Conservation (phyloP, 2,888 invertebrate genomes). For the Tiphia femorata region DNA sequence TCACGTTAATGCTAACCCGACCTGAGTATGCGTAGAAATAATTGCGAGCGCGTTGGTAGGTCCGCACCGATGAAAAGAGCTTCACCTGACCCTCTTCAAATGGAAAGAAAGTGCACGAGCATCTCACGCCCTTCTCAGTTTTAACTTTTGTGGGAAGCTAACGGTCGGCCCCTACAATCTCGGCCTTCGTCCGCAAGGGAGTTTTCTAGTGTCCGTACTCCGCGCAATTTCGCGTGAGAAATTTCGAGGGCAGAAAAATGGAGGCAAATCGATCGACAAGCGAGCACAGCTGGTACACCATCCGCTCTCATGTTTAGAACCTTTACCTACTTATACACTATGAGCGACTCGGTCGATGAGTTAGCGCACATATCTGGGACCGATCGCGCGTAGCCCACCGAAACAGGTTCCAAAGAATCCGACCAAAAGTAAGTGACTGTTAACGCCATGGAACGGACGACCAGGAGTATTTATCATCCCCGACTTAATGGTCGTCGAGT, state of each 20-base stretch:
- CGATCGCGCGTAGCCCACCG: conserved; percentile 8
- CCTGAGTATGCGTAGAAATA: conserved; percentile 15
- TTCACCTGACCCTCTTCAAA: conserved; percentile 48
- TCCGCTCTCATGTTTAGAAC: conserved; percentile 11
- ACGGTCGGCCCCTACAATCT: neutral
- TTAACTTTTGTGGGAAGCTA: conserved; percentile 26
- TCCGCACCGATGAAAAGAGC: conserved; percentile 23
- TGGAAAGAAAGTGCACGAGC: conserved; percentile 2
- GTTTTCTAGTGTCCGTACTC: neutral
- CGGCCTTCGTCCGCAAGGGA: neutral
- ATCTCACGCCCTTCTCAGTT: conserved; percentile 20
- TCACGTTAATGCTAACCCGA: conserved; percentile 27
- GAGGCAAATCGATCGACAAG: conserved; percentile 27
- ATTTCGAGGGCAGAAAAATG: conserved; percentile 10
- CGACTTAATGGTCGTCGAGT: conserved; percentile 33
- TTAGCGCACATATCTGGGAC: conserved; percentile 16
- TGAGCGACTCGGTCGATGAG: conserved; percentile 6
- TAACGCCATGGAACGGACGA: conserved; percentile 41
- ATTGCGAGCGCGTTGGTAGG: conserved; percentile 19
- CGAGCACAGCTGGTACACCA: neutral
- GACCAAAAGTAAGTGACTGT: conserved; percentile 49
- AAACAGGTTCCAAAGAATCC: conserved; percentile 46
- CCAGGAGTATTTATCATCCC: conserved; percentile 48
- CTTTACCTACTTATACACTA: conserved; percentile 13
- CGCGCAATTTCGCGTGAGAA: neutral